Conservation (phyloP, 2,888 invertebrate species). For the Itoplectis maculator region DNA sequence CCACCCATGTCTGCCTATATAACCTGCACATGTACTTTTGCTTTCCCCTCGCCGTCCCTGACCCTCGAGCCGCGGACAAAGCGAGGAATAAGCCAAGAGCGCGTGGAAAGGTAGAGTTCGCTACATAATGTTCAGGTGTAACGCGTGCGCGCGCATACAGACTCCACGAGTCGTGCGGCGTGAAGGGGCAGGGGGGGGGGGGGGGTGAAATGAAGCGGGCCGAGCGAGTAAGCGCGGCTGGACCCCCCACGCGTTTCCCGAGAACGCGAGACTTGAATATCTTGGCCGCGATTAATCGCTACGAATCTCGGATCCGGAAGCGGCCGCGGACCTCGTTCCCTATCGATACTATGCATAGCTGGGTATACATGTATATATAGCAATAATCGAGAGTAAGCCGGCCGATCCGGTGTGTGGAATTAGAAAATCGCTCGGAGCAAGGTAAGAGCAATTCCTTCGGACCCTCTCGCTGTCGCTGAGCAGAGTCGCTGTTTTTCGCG, state of each 20-base stretch:
- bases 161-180: background rate
- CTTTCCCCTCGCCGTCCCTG: constrained; percentile 62
- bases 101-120: constrained; percentile 41
- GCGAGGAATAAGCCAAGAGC: constrained; percentile 23
- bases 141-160: background rate
- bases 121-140: constrained; percentile 26
- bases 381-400: constrained; percentile 20
- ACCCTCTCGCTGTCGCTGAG: background rate
- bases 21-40: constrained; percentile 26
- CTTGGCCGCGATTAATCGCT: constrained; percentile 50
- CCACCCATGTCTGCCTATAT: background rate
- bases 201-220: background rate
- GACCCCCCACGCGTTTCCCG: constrained; percentile 10
- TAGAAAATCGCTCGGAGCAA: constrained; percentile 30
- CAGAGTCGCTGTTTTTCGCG: background rate
- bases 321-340: constrained; percentile 25
- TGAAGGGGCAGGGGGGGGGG: background rate
- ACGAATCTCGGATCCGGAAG: constrained; percentile 63
- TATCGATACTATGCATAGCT: constrained; percentile 32
- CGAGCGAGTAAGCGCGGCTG: background rate
- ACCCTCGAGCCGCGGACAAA: constrained; percentile 51
- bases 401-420: constrained; percentile 35
- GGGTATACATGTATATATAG: background rate
- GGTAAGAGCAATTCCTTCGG: background rate
- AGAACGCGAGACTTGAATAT: constrained; percentile 25